These are phyloP conservation scores for Serilophus lunatus DNA, from an alignment of 2,113 vertebrate genomes.

Conservation along the genomic window DNA sequence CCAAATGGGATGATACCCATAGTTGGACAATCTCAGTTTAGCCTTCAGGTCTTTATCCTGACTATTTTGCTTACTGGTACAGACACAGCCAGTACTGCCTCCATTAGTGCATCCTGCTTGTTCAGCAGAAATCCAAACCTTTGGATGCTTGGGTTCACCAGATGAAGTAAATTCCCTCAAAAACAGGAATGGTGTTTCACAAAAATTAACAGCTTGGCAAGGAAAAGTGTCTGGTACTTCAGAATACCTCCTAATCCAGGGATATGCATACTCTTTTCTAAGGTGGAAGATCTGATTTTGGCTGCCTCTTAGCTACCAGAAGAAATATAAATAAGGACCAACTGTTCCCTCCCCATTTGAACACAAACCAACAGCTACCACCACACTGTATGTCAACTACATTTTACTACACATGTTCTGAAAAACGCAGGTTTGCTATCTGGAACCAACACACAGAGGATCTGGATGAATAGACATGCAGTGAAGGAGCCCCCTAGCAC, in stretches of 20 bases:
- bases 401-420: neutral
- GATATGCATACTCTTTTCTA: neutral
- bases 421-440: neutral
- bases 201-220: neutral
- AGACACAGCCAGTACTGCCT: neutral
- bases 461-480: fast-evolving
- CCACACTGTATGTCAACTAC: fast-evolving
- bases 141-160: neutral
- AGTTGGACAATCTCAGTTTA: neutral
- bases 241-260: neutral
- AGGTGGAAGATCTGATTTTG: neutral
- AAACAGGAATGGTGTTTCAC: neutral
- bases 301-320: neutral
- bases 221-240: neutral
- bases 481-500: neutral
- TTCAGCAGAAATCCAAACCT: neutral
- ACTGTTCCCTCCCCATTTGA: neutral
- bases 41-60: neutral
- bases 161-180: neutral
- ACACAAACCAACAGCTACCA: neutral
- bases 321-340: neutral
- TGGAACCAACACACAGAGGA: neutral
- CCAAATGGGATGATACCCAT: neutral
- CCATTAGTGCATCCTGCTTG: neutral
- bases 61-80: neutral